Percentiles rank a stretch among this genome's conserved stretches.
phyloP scores from a whole-genome alignment of 2,797 vertebrate genomes.

The Nyctibius grandis region DNA sequence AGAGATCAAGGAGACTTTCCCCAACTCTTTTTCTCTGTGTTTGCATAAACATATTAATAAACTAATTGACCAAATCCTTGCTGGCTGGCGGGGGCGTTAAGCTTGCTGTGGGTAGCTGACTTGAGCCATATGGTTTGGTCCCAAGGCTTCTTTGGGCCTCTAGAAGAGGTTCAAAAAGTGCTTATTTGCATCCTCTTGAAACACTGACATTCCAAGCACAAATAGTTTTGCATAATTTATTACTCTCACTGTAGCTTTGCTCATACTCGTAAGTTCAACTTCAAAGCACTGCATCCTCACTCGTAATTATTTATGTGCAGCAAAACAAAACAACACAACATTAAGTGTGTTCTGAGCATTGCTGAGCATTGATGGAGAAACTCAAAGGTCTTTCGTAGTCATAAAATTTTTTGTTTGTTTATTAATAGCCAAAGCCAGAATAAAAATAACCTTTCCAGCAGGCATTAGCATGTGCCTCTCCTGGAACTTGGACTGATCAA shows the following conservation, averaged over 20 bases:
- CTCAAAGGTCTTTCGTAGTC: neutral
- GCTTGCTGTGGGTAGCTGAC: conserved; percentile 49
- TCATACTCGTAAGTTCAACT: conserved; percentile 56
- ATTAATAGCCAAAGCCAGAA: neutral
- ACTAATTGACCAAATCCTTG: conserved; percentile 58
- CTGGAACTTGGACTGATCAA: neutral
- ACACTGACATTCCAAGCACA: conserved; percentile 60
- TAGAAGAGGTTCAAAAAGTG: conserved; percentile 42
- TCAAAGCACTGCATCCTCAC: conserved; percentile 47
- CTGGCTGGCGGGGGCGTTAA: conserved; percentile 43
- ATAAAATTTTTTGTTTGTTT: neutral
- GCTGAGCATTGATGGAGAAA: conserved; percentile 22
- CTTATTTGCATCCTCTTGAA: conserved; percentile 60
- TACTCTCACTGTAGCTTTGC: conserved; percentile 57
- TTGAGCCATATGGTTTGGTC: conserved; percentile 63
- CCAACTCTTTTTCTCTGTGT: neutral
- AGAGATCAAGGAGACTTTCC: neutral
- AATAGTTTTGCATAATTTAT: conserved; percentile 68
- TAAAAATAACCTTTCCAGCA: neutral
- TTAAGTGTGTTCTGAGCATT: neutral
- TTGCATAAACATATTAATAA: conserved; percentile 57
- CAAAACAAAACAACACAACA: conserved; percentile 44
- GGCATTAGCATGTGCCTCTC: neutral
- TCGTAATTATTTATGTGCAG: conserved; percentile 39
- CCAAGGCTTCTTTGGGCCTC: conserved; percentile 47